These are phyloP conservation scores for Caenorhabditis sp. DNA, from an alignment of 2,888 invertebrate species.

Conservation along the genomic window DNA sequence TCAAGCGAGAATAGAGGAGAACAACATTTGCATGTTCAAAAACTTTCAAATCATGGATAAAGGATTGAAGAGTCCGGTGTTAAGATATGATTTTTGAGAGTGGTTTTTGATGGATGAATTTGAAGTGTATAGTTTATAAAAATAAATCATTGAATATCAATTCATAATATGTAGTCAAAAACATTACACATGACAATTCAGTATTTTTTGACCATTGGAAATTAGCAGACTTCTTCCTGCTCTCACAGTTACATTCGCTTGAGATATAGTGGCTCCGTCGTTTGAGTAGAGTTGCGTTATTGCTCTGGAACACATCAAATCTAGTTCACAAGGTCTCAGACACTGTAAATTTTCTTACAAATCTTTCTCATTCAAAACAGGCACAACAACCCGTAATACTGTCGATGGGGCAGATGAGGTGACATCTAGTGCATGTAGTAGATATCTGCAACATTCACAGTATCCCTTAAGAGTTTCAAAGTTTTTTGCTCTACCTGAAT, in stretches of 20 bases:
- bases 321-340: too few species aligned
- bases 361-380: constrained; percentile 3
- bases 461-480: neutral
- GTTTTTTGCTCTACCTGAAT: constrained; percentile 30
- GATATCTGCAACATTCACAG: constrained; percentile 18
- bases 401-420: constrained; percentile 38
- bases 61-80: neutral
- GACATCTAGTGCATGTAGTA: constrained; percentile 7
- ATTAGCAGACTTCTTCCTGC: constrained; percentile 57
- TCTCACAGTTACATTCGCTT: constrained; percentile 35
- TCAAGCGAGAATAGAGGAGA: neutral
- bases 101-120: neutral
- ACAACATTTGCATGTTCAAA: constrained; percentile 10
- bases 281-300: constrained; percentile 61
- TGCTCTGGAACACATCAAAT: constrained; percentile 6
- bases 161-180: neutral
- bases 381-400: constrained; percentile 44
- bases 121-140: neutral
- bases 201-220: constrained; percentile 49
- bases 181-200: constrained; percentile 52
- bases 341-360: constrained; percentile 39
- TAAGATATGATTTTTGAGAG: neutral
- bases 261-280: constrained; percentile 63
- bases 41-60: constrained; percentile 24
- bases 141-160: neutral